phyloP scores from a whole-genome alignment of 2,797 vertebrate genomes.

The Pithecia hirsuta region DNA sequence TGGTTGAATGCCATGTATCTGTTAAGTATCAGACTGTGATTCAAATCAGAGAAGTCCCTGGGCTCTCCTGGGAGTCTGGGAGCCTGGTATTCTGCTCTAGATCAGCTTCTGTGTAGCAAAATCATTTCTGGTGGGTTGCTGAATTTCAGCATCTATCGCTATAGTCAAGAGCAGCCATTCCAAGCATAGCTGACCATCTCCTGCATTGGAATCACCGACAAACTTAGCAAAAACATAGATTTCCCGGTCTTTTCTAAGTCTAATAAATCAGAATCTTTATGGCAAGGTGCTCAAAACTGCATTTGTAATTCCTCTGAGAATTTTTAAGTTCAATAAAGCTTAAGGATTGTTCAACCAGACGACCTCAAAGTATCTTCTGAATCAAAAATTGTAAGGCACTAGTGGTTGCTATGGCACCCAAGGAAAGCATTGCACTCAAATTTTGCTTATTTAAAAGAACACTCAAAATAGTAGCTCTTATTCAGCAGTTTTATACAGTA shows the following conservation, averaged over 20 bases:
- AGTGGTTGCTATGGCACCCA: not conserved
- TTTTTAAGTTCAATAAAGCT: not conserved
- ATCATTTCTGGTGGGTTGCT: not conserved
- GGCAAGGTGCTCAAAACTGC: not conserved
- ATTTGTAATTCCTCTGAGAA: not conserved
- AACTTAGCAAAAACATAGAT: not conserved
- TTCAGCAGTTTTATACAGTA: not conserved
- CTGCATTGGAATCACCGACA: not conserved
- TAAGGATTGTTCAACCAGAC: not conserved
- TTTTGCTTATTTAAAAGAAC: slow-evolving; percentile 35
- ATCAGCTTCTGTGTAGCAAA: not conserved
- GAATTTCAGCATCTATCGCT: not conserved
- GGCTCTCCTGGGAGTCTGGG: not conserved
- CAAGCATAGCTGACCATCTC: not conserved
- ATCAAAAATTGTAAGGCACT: not conserved
- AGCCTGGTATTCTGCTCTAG: not conserved
- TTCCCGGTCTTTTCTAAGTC: slow-evolving; percentile 11
- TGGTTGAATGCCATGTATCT: not conserved
- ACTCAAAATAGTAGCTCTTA: not conserved
- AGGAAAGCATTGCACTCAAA: not conserved
- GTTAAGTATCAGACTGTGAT: not conserved
- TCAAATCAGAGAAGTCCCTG: not conserved
- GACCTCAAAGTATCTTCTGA: not conserved
- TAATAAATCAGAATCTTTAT: slow-evolving; percentile 4
- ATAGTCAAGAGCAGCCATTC: not conserved